Conservation (phyloP, 1,140 invertebrate species). For the Stenopsyche tienmushanensis region DNA sequence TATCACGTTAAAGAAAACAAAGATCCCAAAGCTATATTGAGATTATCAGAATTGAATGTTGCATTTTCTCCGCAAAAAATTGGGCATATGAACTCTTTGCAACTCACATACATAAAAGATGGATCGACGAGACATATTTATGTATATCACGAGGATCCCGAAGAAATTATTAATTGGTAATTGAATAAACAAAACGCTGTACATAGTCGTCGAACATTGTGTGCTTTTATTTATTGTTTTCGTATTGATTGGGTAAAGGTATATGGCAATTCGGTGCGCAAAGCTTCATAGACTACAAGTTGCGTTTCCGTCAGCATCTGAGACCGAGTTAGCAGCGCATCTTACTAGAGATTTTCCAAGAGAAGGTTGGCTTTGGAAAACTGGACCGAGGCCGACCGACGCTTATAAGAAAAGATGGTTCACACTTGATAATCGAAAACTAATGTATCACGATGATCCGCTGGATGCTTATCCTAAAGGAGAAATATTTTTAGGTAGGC, state of each 20-base stretch:
- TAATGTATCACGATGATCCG: conserved; percentile 89
- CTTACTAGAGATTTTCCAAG: conserved; percentile 78
- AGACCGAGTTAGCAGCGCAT: conserved; percentile 72
- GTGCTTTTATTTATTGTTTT: background rate
- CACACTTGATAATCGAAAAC: conserved; percentile 81
- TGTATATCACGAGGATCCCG: conserved; percentile 81
- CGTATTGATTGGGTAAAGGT: too few species aligned
- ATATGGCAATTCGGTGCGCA: conserved; percentile 81
- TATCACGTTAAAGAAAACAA: conserved; percentile 85
- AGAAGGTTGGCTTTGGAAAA: conserved; percentile 90
- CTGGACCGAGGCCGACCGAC: conserved; percentile 76
- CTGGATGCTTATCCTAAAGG: conserved; percentile 85
- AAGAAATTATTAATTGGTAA: conserved; percentile 82
- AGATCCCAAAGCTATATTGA: conserved; percentile 81
- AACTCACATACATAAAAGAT: conserved; percentile 81
- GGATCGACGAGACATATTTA: conserved; percentile 83
- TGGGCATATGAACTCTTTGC: conserved; percentile 75
- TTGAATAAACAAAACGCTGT: background rate
- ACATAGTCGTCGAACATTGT: background rate
- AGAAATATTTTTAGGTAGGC: conserved; percentile 79
- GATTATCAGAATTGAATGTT: conserved; percentile 81
- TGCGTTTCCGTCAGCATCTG: conserved; percentile 76
- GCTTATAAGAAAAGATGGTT: conserved; percentile 86
- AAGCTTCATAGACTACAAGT: conserved; percentile 81
- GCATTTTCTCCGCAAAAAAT: conserved; percentile 84